Evolutionary conservation across 2,888 invertebrate species (phyloP).

Genomic region (Parascotia fuliginaria): DNA sequence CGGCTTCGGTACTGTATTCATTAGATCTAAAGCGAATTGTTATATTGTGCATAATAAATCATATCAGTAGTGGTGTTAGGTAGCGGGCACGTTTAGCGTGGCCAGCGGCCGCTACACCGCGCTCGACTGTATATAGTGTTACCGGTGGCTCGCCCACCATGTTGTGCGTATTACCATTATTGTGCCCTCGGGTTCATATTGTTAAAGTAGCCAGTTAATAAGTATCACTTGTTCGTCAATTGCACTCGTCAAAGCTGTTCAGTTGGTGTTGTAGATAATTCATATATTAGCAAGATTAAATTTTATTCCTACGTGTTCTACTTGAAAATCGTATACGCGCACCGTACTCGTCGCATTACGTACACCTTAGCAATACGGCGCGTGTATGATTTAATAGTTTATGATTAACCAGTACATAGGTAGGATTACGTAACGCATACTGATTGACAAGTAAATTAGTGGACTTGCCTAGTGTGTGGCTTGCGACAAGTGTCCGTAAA

Average conservation of each 20-base stretch:
- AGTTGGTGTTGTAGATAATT: conserved; percentile 72
- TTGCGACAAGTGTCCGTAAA: conserved; percentile 28
- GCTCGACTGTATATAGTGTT: conserved; percentile 70
- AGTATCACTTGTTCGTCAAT: conserved; percentile 85
- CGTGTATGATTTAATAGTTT: conserved; percentile 55
- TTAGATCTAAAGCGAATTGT: conserved; percentile 72
- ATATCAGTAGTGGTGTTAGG: conserved; percentile 68
- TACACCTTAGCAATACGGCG: conserved; percentile 32
- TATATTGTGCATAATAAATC: conserved; percentile 76
- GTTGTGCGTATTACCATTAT: conserved; percentile 71
- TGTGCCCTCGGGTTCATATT: conserved; percentile 75
- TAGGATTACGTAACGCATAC: conserved; percentile 56
- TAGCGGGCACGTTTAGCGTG: conserved; percentile 35
- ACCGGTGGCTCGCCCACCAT: conserved; percentile 55
- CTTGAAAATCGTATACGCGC: conserved; percentile 56
- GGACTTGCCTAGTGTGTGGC: conserved; percentile 38
- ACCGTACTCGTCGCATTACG: conserved; percentile 18
- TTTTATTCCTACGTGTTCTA: conserved; percentile 54
- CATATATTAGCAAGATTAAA: conserved; percentile 63
- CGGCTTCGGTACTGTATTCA: conserved; percentile 70
- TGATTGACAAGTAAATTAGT: conserved; percentile 34
- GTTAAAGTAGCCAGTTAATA: conserved; percentile 81
- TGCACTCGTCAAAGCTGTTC: conserved; percentile 82
- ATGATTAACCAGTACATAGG: conserved; percentile 45
- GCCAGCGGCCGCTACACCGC: conserved; percentile 38